A percentile compares a stretch with the other conserved stretches of the same genome.
phyloP scores from a whole-genome alignment of 2,113 vertebrate genomes.

The Chaenocephalus aceratus region DNA sequence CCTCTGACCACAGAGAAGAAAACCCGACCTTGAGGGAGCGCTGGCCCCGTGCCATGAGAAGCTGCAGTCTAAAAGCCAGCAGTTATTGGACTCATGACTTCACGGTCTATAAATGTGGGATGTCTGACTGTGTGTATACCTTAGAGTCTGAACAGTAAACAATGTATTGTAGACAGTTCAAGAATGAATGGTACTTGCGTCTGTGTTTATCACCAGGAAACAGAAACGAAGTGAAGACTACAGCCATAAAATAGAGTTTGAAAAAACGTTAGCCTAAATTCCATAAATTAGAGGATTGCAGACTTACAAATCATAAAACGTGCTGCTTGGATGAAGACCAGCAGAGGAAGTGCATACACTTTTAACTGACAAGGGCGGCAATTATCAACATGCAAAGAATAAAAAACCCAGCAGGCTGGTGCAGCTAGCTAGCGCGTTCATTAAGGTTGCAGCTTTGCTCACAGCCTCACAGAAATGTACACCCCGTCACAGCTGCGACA shows the following conservation, averaged over 20 bases:
- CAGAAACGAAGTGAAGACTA: conserved; percentile 46
- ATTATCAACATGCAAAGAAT: conserved; percentile 74
- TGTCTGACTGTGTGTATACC: conserved; percentile 42
- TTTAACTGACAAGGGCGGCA: conserved; percentile 74
- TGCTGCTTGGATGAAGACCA: conserved; percentile 66
- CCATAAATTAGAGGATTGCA: conserved; percentile 57
- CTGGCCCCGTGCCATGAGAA: conserved; percentile 62
- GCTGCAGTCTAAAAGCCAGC: conserved; percentile 55
- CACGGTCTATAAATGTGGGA: conserved; percentile 66
- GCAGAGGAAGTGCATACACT: conserved; percentile 60
- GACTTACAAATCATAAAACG: conserved; percentile 61
- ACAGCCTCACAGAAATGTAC: conserved; percentile 24
- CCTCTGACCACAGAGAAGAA: conserved; percentile 69
- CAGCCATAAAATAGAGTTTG: conserved; percentile 32
- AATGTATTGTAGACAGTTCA: conserved; percentile 26
- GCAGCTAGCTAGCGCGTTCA: conserved; percentile 64
- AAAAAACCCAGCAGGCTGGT: conserved; percentile 60
- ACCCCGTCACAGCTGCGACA: conserved; percentile 59
- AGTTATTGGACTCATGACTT: conserved; percentile 63
- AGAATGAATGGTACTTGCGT: conserved; percentile 24
- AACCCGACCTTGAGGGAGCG: conserved; percentile 60
- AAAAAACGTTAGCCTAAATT: conserved; percentile 52
- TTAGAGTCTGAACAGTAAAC: conserved; percentile 50
- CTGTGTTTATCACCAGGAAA: conserved; percentile 46
- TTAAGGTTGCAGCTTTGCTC: conserved; percentile 67